Percentiles rank a stretch among this genome's conserved stretches.
phyloP scores from a whole-genome alignment of 1,140 invertebrate genomes.

The Ditylenchus dipsaci region DNA sequence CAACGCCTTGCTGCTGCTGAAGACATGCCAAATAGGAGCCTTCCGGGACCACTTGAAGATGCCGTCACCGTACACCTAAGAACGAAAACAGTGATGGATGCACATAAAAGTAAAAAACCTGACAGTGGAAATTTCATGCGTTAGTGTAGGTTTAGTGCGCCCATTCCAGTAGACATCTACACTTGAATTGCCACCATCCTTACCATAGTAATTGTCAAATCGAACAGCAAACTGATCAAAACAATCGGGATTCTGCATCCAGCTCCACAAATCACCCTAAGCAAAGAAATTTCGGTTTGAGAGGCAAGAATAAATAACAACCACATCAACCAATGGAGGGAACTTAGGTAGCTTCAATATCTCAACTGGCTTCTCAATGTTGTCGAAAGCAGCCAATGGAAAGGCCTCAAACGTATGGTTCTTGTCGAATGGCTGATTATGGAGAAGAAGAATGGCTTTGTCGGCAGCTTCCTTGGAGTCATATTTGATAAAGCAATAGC shows the following conservation, averaged over 20 bases:
- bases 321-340: slow-evolving; percentile 71
- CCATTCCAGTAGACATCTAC: slow-evolving; percentile 33
- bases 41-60: slow-evolving; percentile 93
- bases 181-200: slow-evolving; percentile 41
- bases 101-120: too few relatives aligned
- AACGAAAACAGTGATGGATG: slow-evolving; percentile 25
- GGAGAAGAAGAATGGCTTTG: slow-evolving; percentile 69
- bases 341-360: slow-evolving; percentile 79
- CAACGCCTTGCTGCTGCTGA: slow-evolving; percentile 81
- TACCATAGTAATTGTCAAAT: slow-evolving; percentile 72
- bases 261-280: slow-evolving; percentile 82
- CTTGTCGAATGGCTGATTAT: slow-evolving; percentile 93
- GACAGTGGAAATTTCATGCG: slow-evolving; percentile 10
- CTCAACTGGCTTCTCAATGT: slow-evolving; percentile 81
- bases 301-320: slow-evolving; percentile 45
- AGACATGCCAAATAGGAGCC: slow-evolving; percentile 94
- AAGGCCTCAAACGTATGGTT: slow-evolving; percentile 90
- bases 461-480: slow-evolving; percentile 33
- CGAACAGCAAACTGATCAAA: slow-evolving; percentile 79
- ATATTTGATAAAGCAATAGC: slow-evolving; percentile 50
- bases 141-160: slow-evolving; percentile 22
- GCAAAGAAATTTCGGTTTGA: too few relatives aligned
- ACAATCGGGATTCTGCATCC: slow-evolving; percentile 77
- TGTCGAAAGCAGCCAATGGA: slow-evolving; percentile 90
- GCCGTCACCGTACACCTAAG: slow-evolving; percentile 84